Evolutionary conservation across 2,797 vertebrate species (phyloP).

Genomic region (Alcedo atthis): DNA sequence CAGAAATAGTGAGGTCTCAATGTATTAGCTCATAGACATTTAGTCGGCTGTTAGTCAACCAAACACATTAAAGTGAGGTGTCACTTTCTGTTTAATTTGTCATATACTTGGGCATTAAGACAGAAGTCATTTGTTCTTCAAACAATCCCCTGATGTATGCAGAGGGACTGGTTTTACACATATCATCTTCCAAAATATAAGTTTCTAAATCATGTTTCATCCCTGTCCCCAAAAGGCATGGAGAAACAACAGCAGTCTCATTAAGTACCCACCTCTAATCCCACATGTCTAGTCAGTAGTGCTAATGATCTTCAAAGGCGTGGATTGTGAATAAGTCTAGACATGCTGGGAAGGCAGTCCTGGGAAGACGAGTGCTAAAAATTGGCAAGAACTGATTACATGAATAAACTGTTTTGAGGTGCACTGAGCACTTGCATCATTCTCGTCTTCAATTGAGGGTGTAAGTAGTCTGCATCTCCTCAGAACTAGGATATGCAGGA

Average conservation of each 20-base stretch:
- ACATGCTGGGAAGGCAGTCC: conserved; percentile 17
- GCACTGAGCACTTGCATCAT: background rate
- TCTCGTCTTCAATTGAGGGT: background rate
- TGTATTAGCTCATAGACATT: background rate
- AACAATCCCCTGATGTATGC: background rate
- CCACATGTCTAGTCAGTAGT: conserved; percentile 14
- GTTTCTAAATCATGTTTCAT: conserved; percentile 11
- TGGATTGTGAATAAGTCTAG: conserved; percentile 19
- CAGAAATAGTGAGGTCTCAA: background rate
- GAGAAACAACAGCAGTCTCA: conserved; percentile 28
- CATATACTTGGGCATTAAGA: background rate
- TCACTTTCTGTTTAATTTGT: background rate
- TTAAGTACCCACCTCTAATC: conserved; percentile 47
- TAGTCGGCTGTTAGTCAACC: background rate
- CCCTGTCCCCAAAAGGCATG: conserved; percentile 41
- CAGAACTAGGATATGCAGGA: background rate
- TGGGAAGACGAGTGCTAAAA: conserved; percentile 14
- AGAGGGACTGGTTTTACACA: conserved; percentile 38
- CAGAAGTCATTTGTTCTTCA: conserved; percentile 17
- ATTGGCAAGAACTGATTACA: conserved; percentile 10
- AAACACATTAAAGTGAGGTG: background rate
- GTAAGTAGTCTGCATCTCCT: background rate
- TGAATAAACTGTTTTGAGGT: background rate
- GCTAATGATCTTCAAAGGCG: conserved; percentile 53
- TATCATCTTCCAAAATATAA: conserved; percentile 5